A percentile compares a stretch with the other conserved stretches of the same genome.
Evolutionary conservation across 1,140 invertebrate species (phyloP).

Genomic region (Lethrus apterus): DNA sequence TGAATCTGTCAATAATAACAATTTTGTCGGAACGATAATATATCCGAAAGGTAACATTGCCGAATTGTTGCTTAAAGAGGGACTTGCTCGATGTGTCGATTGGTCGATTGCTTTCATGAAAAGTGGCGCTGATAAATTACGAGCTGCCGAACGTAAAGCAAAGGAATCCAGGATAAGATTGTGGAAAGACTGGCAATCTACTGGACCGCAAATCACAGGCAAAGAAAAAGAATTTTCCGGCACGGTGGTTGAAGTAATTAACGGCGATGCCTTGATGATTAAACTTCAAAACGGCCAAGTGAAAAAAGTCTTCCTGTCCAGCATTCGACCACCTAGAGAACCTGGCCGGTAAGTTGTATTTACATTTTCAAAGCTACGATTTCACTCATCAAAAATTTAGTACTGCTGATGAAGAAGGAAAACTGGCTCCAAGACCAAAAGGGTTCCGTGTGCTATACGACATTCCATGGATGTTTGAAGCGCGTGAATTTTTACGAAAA

Average conservation of each 20-base stretch:
- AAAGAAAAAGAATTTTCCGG: constrained; percentile 82
- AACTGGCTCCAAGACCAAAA: constrained; percentile 52
- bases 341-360: constrained; percentile 31
- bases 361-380: too few relatives aligned
- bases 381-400: constrained; percentile 9
- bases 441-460: constrained; percentile 88
- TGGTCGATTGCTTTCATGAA: constrained; percentile 91
- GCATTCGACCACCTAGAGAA: constrained; percentile 85
- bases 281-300: constrained; percentile 68
- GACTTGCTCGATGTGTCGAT: constrained; percentile 94
- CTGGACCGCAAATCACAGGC: constrained; percentile 56
- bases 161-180: constrained; percentile 72
- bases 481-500: constrained; percentile 92
- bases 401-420: constrained; percentile 53
- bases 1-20: constrained; percentile 86
- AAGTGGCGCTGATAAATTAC: constrained; percentile 67
- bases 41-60: constrained; percentile 95
- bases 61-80: constrained; percentile 68
- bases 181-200: constrained; percentile 80
- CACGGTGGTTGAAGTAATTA: constrained; percentile 87
- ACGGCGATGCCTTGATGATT: constrained; percentile 86
- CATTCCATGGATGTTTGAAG: constrained; percentile 97
- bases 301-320: constrained; percentile 94
- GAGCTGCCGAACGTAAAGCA: constrained; percentile 76
- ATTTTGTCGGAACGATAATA: constrained; percentile 89